These are phyloP conservation scores for Carapus acus DNA, from an alignment of 2,797 vertebrate species.

Conservation along the genomic window DNA sequence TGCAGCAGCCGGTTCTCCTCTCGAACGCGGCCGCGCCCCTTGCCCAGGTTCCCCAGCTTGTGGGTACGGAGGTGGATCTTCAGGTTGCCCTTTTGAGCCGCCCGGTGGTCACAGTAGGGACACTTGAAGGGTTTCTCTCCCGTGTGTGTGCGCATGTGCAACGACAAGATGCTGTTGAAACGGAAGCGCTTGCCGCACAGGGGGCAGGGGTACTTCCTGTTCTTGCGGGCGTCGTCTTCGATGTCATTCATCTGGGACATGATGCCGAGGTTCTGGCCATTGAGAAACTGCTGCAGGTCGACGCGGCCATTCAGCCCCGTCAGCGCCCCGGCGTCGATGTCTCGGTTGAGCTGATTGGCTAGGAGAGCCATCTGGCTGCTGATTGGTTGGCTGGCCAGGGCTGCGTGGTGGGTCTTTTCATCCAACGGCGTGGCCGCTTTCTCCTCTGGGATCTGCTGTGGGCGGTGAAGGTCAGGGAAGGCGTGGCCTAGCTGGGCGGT, in stretches of 20 bases:
- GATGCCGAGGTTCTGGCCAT: slow-evolving; percentile 96
- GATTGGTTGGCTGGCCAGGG: slow-evolving; percentile 89
- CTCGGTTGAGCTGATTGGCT: slow-evolving; percentile 92
- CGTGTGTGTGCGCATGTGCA: slow-evolving; percentile 98
- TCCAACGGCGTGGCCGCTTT: slow-evolving; percentile 83
- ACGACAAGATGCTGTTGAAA: slow-evolving; percentile 96
- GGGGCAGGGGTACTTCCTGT: slow-evolving; percentile 95
- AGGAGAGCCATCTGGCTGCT: slow-evolving; percentile 95
- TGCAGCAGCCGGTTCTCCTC: slow-evolving; percentile 95
- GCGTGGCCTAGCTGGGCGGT: slow-evolving; percentile 96
- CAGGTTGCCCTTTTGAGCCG: slow-evolving; percentile 96
- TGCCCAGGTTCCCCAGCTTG: slow-evolving; percentile 96
- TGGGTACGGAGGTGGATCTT: slow-evolving; percentile 99
- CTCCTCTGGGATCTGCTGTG: slow-evolving; percentile 90
- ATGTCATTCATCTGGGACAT: slow-evolving; percentile 99
- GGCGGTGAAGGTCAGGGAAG: slow-evolving; percentile 89
- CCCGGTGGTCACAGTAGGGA: slow-evolving; percentile 98
- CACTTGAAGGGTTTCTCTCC: slow-evolving; percentile 99
- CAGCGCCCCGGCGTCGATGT: slow-evolving; percentile 82
- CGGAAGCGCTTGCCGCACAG: slow-evolving; percentile 98
- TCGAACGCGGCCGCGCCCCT: slow-evolving; percentile 91
- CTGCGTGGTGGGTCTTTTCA: slow-evolving; percentile 86
- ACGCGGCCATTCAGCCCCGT: slow-evolving; percentile 89
- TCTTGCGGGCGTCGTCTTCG: slow-evolving; percentile 95
- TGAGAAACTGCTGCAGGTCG: slow-evolving; percentile 96